Evolutionary conservation across 1,140 invertebrate species (phyloP).

Genomic region (Cepaea nemoralis): DNA sequence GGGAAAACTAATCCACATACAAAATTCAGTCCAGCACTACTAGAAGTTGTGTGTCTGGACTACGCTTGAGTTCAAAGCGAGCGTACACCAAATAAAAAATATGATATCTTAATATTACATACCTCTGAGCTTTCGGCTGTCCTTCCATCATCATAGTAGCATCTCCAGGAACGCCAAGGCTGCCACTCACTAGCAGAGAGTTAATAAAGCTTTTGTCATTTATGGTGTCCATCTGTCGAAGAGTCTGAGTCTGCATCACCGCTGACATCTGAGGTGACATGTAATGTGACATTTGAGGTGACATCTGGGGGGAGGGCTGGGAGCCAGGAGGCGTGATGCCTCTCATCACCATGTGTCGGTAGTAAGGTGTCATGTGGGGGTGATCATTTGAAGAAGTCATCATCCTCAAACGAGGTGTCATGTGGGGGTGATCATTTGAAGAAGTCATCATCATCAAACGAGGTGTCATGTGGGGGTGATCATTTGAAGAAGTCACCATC

Average conservation of each 20-base stretch:
- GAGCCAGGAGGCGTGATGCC: conserved; percentile 18
- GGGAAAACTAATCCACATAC: too few species aligned
- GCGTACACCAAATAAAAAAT: too few species aligned
- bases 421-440: neutral
- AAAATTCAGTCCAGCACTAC: too few species aligned
- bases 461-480: conserved; percentile 3
- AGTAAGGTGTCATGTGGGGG: conserved; percentile 29
- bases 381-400: conserved; percentile 18
- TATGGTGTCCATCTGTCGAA: conserved; percentile 27
- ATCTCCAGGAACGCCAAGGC: conserved; percentile 14
- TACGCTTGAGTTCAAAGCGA: too few species aligned
- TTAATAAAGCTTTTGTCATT: conserved; percentile 36
- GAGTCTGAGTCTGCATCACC: conserved; percentile 31
- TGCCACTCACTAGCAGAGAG: neutral
- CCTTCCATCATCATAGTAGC: conserved; percentile 31
- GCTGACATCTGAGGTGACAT: conserved; percentile 42
- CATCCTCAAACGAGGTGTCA: conserved; percentile 36
- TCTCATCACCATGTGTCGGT: conserved; percentile 41
- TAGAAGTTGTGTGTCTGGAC: too few species aligned
- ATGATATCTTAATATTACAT: too few species aligned
- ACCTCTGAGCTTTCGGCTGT: conserved; percentile 15
- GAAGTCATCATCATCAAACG: conserved; percentile 41
- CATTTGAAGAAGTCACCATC: conserved; percentile 34
- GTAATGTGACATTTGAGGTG: conserved; percentile 33
- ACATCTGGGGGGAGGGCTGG: conserved; percentile 31